Base-by-base conservation (phyloP, 2,888 invertebrate genomes). In the Drosophila macrospina region DNA sequence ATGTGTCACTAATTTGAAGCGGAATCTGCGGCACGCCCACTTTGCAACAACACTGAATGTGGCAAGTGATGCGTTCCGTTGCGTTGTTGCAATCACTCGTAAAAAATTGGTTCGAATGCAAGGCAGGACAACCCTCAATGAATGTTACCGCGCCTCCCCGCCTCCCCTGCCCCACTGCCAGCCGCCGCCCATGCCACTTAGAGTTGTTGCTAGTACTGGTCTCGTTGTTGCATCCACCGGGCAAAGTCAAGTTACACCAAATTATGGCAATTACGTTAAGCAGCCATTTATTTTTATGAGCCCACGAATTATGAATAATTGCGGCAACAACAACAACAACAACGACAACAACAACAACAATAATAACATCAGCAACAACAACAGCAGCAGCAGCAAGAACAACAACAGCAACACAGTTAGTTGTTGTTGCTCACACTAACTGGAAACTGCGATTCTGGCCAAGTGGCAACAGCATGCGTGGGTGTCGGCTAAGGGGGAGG, bases 201-300 rank as follows among this genome's bases (percentile, higher is more conserved):
- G 32, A 62, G 51, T 34, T 55, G 11, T 13, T 59, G 51, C 5
- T 71, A 48, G 37, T 45, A 28, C 30, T 54, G 47, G 55, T 63
- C 16, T 57, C 30, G 45, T 47, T 64, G 44, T 37, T 65, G 65
- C 55, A 44, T 20, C 44, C 55, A 55, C n/a, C 26, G 15, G 47
- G 26, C 70, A 71, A 70, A 80, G 74, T 77, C 86, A 83, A 83
- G 85, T 87, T 79, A 76, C 76, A 85, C 82, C 67, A 86, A 87
- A 84, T 87, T 85, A 87, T 83, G 83, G 83, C 83, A 83, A 83
- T 83, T 84, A 84, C 87, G 87, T 79, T 84, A 84, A 84, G 87
- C 83, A 84, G 85, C 79, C 78, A 84, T 84, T 84, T 84, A 84
- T 87, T 87, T 84, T 84, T 84, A 84, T 87, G 83, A 85, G 82